Base-by-base conservation (phyloP, 2,797 vertebrate genomes). In the Geotrypetes seraphini region DNA sequence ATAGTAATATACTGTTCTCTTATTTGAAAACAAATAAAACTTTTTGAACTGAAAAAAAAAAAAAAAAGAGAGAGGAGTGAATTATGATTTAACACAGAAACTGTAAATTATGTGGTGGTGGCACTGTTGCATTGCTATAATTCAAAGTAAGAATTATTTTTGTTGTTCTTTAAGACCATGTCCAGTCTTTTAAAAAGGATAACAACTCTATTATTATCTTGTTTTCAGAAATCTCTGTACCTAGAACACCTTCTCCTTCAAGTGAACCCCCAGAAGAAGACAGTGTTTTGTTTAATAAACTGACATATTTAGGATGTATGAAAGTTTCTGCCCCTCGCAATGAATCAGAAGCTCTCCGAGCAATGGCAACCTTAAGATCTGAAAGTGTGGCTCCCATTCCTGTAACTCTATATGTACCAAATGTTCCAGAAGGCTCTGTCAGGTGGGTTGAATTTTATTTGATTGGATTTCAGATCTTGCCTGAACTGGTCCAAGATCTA, bases 271-370 rank as follows among this genome's bases (percentile, higher is more conserved):
- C 53, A 35, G 95, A 97, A 45, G 96, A 97, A 67, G 90, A 97
- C 61, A 91, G 91, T 0, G 92, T 99, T 22, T 76, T 92, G 61
- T 99, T 99, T 71, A 92, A 91, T 67, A 96, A 97, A 68, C 73
- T 99, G 34, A 85, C 81, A 7, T 99, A 98, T 8, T 74, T 97
- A 53, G 95, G 96, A 15, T 91, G 84, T 57, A 93, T 88, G 7
- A 97, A 88, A 66, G 91, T 99, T 66, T 89, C 88, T 50, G 88
- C 91, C 13, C 96, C 95, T 22, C 89, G 96, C 32, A 97, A 73
- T 8, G 93, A 99, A 53, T 53, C 56, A 0, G 92, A 99, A 63
- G 95, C 96, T 7, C 85, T 88, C 8, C 75, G 42, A 5, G 92
- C 92, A 35, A 97, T 98, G 93, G 75, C 80, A 41, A 85, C 75